These are phyloP conservation scores for Philypnodon macrostomus DNA, from an alignment of 2,797 vertebrate species.

Conservation along the genomic window DNA sequence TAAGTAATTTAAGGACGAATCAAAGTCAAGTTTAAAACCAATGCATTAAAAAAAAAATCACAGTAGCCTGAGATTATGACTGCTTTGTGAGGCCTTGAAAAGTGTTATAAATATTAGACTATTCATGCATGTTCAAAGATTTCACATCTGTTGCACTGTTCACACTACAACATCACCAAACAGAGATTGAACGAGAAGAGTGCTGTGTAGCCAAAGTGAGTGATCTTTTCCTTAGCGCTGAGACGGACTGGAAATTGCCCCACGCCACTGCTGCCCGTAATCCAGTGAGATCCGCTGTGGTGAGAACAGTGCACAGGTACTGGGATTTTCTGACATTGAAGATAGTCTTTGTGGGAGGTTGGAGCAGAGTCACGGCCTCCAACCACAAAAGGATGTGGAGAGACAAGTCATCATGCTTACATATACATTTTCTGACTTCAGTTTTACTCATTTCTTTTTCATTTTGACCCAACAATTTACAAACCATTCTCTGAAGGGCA, in stretches of 20 bases:
- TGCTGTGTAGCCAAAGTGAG: constrained; percentile 43
- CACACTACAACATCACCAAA: not conserved
- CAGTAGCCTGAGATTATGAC: too few relatives aligned
- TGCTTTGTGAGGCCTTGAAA: too few relatives aligned
- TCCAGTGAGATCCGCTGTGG: constrained; percentile 46
- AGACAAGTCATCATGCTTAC: constrained; percentile 40
- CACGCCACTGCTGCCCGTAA: constrained; percentile 52
- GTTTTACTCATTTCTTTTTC: not conserved
- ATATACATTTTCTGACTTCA: constrained; percentile 13
- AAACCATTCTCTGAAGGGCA: too few relatives aligned
- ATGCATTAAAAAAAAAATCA: too few relatives aligned
- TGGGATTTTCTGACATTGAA: constrained; percentile 30
- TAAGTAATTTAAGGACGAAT: too few relatives aligned
- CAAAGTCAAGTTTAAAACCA: too few relatives aligned
- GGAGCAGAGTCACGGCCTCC: constrained; percentile 41
- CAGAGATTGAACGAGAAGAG: constrained; percentile 27
- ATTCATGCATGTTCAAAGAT: not conserved
- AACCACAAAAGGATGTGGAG: constrained; percentile 61
- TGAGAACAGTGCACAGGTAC: constrained; percentile 35
- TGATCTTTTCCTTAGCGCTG: constrained; percentile 57
- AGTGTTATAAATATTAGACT: too few relatives aligned
- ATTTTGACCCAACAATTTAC: not conserved
- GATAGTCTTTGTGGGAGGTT: constrained; percentile 48
- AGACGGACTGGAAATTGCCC: constrained; percentile 1
- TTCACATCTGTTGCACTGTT: too few relatives aligned